phyloP scores from a whole-genome alignment of 2,888 invertebrate genomes.

The Helicoverpa assulta region DNA sequence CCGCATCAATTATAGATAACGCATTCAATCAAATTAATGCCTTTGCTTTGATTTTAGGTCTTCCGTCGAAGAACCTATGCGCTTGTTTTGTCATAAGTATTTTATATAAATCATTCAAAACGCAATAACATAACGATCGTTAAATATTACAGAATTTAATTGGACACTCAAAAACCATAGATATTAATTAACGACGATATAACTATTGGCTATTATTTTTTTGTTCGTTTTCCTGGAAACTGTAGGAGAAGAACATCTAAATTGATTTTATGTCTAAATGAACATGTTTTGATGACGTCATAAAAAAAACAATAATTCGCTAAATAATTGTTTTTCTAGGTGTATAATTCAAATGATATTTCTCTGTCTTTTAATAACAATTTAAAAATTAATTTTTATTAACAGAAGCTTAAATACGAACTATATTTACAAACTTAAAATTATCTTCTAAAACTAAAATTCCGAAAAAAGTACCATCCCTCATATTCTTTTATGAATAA shows the following conservation, averaged over 20 bases:
- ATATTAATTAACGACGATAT: constrained; percentile 6
- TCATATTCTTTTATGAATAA: too few species aligned
- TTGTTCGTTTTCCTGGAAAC: constrained; percentile 39
- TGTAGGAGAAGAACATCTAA: constrained; percentile 1
- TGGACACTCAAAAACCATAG: constrained; percentile 7
- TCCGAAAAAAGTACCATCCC: too few species aligned
- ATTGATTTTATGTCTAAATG: constrained; percentile 4
- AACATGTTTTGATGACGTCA: neutral
- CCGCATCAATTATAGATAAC: too few species aligned
- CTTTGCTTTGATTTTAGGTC: too few species aligned
- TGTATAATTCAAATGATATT: too few species aligned
- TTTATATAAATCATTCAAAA: constrained; percentile 6
- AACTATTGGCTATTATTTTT: constrained; percentile 15
- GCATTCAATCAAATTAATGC: too few species aligned
- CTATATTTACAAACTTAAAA: too few species aligned
- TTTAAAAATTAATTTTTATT: too few species aligned
- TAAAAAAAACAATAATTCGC: neutral
- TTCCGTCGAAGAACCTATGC: too few species aligned
- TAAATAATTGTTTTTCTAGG: neutral
- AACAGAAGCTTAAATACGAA: too few species aligned
- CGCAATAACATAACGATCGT: neutral
- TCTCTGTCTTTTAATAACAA: too few species aligned
- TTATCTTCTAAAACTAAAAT: too few species aligned
- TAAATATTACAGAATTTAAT: constrained; percentile 25
- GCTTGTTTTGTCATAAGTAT: neutral